Conservation (phyloP, 2,797 vertebrate genomes). For the Adrianichthys oophorus region DNA sequence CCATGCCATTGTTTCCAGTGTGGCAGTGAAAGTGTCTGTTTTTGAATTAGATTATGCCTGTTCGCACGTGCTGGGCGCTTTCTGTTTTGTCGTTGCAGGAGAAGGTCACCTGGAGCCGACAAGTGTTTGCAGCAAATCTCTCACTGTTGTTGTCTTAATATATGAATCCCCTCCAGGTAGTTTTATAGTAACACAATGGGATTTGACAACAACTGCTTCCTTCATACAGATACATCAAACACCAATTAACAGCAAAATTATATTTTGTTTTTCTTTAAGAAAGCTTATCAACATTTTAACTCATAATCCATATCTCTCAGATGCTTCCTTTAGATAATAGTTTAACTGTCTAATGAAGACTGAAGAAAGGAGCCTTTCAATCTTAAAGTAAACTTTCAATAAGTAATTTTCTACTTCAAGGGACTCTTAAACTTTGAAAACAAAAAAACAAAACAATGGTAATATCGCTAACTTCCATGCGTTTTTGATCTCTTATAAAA, state of each 20-base stretch:
- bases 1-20: slow-evolving; percentile 73
- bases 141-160: slow-evolving; percentile 60
- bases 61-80: slow-evolving; percentile 54
- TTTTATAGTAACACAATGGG: slow-evolving; percentile 40
- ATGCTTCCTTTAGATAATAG: too few species aligned
- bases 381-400: too few species aligned
- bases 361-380: too few species aligned
- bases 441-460: too few species aligned
- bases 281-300: too few species aligned
- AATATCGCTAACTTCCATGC: too few species aligned
- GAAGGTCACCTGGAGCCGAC: slow-evolving; percentile 51
- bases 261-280: too few species aligned
- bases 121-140: slow-evolving; percentile 75
- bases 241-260: slow-evolving; percentile 10
- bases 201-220: slow-evolving; percentile 41
- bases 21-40: slow-evolving; percentile 20
- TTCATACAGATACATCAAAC: slow-evolving; percentile 16
- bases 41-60: slow-evolving; percentile 24
- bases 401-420: too few species aligned
- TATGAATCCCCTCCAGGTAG: slow-evolving; percentile 53
- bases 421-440: too few species aligned
- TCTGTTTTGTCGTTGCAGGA: slow-evolving; percentile 61
- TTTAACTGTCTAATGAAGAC: too few species aligned
- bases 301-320: too few species aligned
- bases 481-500: too few species aligned